A percentile compares a stretch with the other conserved stretches of the same genome.
Conservation (phyloP, 2,797 vertebrate species). For the Stomatorhinus walkeri region DNA sequence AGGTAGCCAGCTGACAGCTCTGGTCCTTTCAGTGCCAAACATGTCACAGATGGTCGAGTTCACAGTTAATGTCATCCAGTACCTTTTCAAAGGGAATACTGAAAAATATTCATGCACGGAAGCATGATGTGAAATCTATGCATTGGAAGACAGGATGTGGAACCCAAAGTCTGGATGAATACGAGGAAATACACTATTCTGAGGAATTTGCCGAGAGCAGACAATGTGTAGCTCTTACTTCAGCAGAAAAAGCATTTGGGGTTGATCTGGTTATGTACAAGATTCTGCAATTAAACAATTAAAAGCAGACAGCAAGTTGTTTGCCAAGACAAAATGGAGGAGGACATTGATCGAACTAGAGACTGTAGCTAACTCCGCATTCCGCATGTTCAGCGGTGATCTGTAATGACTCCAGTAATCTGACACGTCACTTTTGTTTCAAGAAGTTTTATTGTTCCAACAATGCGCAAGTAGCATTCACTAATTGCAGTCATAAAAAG, state of each 20-base stretch:
- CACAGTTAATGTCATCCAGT: background rate
- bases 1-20: background rate
- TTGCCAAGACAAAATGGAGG: background rate
- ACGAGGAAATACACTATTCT: background rate
- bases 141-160: background rate
- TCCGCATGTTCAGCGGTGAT: background rate
- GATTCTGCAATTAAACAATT: background rate
- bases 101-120: background rate
- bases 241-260: background rate
- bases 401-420: background rate
- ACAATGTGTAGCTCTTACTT: background rate
- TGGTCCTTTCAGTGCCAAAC: background rate
- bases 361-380: background rate
- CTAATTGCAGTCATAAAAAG: background rate
- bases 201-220: background rate
- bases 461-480: background rate
- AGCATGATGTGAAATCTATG: background rate
- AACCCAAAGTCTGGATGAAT: background rate
- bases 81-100: background rate
- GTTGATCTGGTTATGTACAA: background rate
- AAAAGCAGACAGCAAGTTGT: slow-evolving; percentile 1
- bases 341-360: background rate
- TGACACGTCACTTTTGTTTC: background rate
- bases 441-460: background rate
- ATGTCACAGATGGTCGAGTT: background rate